phyloP scores from a whole-genome alignment of 2,113 vertebrate species.

The Hiodon tergisus region DNA sequence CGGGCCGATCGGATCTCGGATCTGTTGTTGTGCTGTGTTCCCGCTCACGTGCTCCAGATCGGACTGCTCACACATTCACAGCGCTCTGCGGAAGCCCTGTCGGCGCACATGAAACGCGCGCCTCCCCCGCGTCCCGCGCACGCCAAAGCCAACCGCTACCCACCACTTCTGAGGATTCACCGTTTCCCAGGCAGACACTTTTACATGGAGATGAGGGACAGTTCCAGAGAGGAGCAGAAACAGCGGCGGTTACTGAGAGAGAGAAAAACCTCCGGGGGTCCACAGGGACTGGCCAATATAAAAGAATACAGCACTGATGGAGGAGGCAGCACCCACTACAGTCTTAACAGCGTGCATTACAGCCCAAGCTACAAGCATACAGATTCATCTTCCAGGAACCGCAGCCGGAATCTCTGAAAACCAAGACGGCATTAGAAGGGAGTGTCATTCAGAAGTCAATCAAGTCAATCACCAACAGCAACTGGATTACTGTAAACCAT shows the following conservation, averaged over 20 bases:
- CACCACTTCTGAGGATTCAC: background rate
- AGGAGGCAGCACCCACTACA: background rate
- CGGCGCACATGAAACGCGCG: background rate
- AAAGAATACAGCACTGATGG: too few relatives aligned
- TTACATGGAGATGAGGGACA: background rate
- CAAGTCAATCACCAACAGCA: too few relatives aligned
- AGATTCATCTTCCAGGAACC: background rate
- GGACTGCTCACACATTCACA: conserved; percentile 12
- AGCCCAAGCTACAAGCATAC: background rate
- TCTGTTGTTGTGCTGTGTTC: background rate
- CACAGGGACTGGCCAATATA: background rate
- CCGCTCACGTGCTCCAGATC: background rate
- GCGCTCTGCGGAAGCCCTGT: background rate
- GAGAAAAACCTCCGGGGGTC: background rate
- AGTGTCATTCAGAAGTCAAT: background rate
- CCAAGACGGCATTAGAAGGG: background rate
- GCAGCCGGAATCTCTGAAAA: background rate
- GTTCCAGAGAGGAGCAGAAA: background rate
- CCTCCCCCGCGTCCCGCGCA: background rate
- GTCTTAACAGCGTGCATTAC: background rate
- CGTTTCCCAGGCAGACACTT: background rate
- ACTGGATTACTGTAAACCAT: background rate
- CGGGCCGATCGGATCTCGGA: background rate
- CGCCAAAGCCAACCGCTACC: background rate
- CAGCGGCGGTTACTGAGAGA: background rate